Evolutionary conservation across 2,797 vertebrate genomes (phyloP), one percentile per base, ranked within the genome.

Genomic region (Sternarchorhynchus goeldii): DNA sequence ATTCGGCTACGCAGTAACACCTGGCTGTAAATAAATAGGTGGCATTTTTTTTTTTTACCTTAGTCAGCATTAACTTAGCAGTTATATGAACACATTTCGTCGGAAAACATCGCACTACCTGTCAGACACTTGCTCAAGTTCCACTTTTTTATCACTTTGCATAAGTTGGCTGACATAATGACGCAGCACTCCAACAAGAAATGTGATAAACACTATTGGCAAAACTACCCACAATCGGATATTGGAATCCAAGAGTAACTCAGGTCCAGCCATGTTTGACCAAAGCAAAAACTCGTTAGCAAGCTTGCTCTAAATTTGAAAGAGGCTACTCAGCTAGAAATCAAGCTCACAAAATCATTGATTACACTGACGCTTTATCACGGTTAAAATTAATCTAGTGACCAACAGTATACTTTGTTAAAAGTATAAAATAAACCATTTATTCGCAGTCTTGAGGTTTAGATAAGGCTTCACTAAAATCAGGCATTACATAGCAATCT

Each of bases 151-250:
- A 72, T 94, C 93, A 5, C 89, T 93, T 81, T 94, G 94, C 14
- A 95, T 82, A 59, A 95, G 89, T 65, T 92, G 91, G 21, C 93
- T 94, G 25, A 94, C 88, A 18, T 95, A 94, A 87, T 95, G 94
- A 29, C 94, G 92, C 53, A 94, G 87, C 80, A 95, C 87, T 0
- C 94, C 94, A 0, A 94, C 92, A 0, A 93, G 84, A 84, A 95
- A 93, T 7, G 94, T 95, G 87, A 95, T 94, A 76, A 94, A 92
- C 57, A 95, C 94, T 57, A 95, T 95, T 80, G 95, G 94, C 72
- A 95, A 85, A 3, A 95, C 91, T 8, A 95, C 94, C 94, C 95
- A 95, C 80, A 94, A 32, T 2, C 95, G 91, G 29, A 95, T 95
- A 75, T 90, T 94, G 81, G 94, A 93, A 88, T 95, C 94, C 82